Evolutionary conservation across 2,888 invertebrate species (phyloP), one percentile per base, ranked within the genome.

Genomic region (Entomobrya proxima): DNA sequence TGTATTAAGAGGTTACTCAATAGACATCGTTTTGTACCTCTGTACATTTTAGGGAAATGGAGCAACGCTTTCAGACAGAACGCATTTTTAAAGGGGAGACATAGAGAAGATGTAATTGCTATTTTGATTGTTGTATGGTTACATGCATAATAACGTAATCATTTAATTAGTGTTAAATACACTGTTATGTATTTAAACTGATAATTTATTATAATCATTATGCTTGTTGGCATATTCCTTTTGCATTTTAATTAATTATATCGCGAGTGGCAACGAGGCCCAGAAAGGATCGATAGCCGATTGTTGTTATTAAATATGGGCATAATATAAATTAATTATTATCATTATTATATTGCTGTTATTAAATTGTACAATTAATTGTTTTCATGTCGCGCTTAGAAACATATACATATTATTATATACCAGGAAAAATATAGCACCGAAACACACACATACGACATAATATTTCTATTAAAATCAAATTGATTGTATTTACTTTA

Each of bases 361-460:
- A n/a, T n/a, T n/a, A n/a, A n/a, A n/a, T n/a, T n/a, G n/a, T n/a
- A n/a, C n/a, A n/a, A n/a, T n/a, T n/a, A n/a, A n/a, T n/a, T n/a
- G n/a, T n/a, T n/a, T n/a, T n/a, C n/a, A n/a, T n/a, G n/a, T n/a
- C n/a, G n/a, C n/a, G n/a, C n/a, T n/a, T n/a, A n/a, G n/a, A n/a
- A n/a, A n/a, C n/a, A n/a, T n/a, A 2, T 55, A 24, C 37, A 69
- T 21, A 11, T n/a, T 47, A 69, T n/a, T 21, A 69, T 40, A 47
- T 69, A 69, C 69, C 47, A 69, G 27, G 69, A 44, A n/a, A 69
- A 47, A n/a, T n/a, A n/a, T 47, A 24, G 69, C 69, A 69, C 69
- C 69, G 69, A 69, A 40, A 67, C 40, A 67, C 3, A 67, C 40
- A 69, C 69, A 69, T 47, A 47, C 69, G 69, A 69, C 69, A 69